Base-by-base conservation (phyloP, 2,113 vertebrate species). In the Ictalurus punctatus region DNA sequence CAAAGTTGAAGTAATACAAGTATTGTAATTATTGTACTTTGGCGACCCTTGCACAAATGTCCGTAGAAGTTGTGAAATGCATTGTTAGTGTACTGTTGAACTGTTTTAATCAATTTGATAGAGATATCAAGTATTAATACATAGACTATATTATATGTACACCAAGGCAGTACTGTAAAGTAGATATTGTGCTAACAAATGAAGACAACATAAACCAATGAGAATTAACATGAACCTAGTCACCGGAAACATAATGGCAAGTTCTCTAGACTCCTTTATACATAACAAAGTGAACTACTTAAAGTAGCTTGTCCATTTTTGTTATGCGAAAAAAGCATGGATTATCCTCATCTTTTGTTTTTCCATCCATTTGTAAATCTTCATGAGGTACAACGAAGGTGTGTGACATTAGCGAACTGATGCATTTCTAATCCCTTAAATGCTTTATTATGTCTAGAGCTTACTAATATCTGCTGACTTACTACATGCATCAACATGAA, bases 31-130 rank as follows among this genome's bases (percentile, higher is more conserved):
- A 85, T 86, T 90, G 86, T 87, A 83, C 86, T 79, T 86, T 88
- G 90, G 87, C 65, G 83, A 85, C 88, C 87, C 90, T 91, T 91
- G 90, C 90, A 91, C 90, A 91, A 90, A 90, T 90, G 90, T 90
- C 78, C 82, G 83, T 91, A 91, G 90, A 91, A 90, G 90, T 91
- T 44, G 90, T 91, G 89, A 90, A 90, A 86, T 91, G 83, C 83
- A 91, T 89, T 86, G 86, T 88, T 89, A 88, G 86, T 90, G 86
- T 90, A 88, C 61, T 88, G 86, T 87, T 87, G 69, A 90, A 90
- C 86, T 90, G 37, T 87, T 67, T 85, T 21, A 21, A 79, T 88
- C 86, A 90, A 84, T 92, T 90, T 89, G 79, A 89, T 92, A 88
- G 90, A 81, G 88, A 87, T 90, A 90, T 89, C 81, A 78, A 89